These are phyloP conservation scores for Daboia siamensis DNA, from an alignment of 2,113 vertebrate species.

Conservation along the genomic window DNA sequence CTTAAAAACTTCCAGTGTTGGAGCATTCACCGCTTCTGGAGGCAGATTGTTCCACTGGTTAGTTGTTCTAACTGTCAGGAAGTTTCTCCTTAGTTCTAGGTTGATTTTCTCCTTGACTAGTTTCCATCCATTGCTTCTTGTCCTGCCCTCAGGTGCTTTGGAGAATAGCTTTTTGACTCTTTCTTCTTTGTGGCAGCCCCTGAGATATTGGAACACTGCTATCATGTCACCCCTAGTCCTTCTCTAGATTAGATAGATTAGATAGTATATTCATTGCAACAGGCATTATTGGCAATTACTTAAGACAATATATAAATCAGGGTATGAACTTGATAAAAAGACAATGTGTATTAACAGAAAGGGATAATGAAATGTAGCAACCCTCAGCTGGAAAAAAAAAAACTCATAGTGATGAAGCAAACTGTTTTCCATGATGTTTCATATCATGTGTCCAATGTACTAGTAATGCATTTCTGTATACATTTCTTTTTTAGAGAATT, in stretches of 20 bases:
- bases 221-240: too few species aligned
- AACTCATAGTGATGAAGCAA: background rate
- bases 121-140: too few species aligned
- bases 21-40: too few species aligned
- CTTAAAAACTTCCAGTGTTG: too few species aligned
- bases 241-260: background rate
- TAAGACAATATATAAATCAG: background rate
- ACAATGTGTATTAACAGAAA: background rate
- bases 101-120: too few species aligned
- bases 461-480: background rate
- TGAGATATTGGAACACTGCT: too few species aligned
- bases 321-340: background rate
- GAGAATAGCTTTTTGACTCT: too few species aligned
- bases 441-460: background rate
- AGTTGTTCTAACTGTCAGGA: too few species aligned
- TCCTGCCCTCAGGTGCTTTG: too few species aligned
- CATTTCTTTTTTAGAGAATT: background rate
- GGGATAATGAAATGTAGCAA: background rate
- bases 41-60: too few species aligned
- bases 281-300: background rate
- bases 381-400: background rate
- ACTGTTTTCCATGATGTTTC: background rate
- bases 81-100: too few species aligned
- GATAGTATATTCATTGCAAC: background rate
- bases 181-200: too few species aligned